Evolutionary conservation across 2,888 invertebrate species (phyloP), one percentile per base, ranked within the genome.

Genomic region (Hydrotaea cyrtoneurina): DNA sequence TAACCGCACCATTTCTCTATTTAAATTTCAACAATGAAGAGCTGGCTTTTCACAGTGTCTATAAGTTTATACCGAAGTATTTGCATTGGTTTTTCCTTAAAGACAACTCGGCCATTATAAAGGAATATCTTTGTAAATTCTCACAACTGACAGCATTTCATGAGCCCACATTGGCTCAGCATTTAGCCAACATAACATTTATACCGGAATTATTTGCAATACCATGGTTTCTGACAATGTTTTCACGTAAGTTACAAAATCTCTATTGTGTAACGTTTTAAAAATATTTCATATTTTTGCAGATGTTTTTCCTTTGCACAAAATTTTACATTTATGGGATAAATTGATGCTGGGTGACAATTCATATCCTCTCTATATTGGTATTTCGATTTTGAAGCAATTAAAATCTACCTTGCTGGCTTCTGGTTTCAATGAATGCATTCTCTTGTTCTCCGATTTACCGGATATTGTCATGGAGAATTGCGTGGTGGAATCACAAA

Each of bases 221-320:
- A 92, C 99, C 99, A 0, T 99, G 99, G 99, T 99, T 99, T 92
- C 94, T 99, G 46, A 99, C 99, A 7, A 98, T 99, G 97, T 99
- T 98, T 93, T 98, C 98, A 80, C 98, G 98, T 98, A 93, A 95
- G 96, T 95, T 88, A 3, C 7, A 10, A n/a, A 21, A 19, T 39
- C 1, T 11, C 0, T 3, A 19, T 4, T 31, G 2, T 31, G 2
- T 15, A 36, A 55, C 13, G 11, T 31, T 21, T 64, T 23, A 4
- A 59, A 80, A 71, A 69, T 17, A 31, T 72, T 64, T 78, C 13
- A 36, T 8, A 57, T 55, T 53, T n/a, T n/a, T 93, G 55, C 93
- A 97, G 99, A 99, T 93, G 99, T 99, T 0, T 98, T 99, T 93
- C 99, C 99, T 0, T 93, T 99, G 21, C 98, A 99, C 92, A 99